Evolutionary conservation across 2,888 invertebrate genomes (phyloP).

Genomic region (Drosophila bunnanda): DNA sequence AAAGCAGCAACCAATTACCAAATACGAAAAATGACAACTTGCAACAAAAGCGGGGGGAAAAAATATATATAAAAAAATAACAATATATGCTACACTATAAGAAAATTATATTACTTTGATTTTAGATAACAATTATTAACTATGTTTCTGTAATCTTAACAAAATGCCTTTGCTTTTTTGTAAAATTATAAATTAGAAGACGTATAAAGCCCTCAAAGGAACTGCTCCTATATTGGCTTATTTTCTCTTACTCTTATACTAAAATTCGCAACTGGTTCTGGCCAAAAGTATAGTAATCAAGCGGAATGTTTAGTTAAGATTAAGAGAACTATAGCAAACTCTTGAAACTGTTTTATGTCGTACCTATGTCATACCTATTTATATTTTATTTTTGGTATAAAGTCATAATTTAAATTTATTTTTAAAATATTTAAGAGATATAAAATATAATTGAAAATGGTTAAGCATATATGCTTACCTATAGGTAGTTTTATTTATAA

Average conservation of each 20-base stretch:
- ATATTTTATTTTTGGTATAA: neutral
- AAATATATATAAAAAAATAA: conserved; percentile 22
- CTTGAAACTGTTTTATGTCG: neutral
- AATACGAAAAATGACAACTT: conserved; percentile 80
- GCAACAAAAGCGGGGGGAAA: conserved; percentile 60
- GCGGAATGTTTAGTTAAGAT: neutral
- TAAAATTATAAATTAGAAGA: neutral
- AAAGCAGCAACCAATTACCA: conserved; percentile 78
- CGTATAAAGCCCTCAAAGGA: neutral
- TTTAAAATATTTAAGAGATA: no score
- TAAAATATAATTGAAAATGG: neutral
- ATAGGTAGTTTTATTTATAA: neutral
- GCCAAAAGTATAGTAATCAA: neutral
- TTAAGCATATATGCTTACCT: no score
- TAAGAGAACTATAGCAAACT: neutral
- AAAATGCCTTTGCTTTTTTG: neutral
- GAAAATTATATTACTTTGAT: neutral
- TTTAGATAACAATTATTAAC: neutral
- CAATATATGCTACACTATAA: conserved; percentile 16
- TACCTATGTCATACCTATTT: neutral
- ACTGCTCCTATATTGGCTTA: neutral
- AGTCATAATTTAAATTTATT: no score
- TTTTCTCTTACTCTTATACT: neutral
- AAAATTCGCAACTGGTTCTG: neutral
- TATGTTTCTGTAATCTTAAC: no score